phyloP scores from a whole-genome alignment of 2,797 vertebrate genomes.

The Falco columbarius region DNA sequence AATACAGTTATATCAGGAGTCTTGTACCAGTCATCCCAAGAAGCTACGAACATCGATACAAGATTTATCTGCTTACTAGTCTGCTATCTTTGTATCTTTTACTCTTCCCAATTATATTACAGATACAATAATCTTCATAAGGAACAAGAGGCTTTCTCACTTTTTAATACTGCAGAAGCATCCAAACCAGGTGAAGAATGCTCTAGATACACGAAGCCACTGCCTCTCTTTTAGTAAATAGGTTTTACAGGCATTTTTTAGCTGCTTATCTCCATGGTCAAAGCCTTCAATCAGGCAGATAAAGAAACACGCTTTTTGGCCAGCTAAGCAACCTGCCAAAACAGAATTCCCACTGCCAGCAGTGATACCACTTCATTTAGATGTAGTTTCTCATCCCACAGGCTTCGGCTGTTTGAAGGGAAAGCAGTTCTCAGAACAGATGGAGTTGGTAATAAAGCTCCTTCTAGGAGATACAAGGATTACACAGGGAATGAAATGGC shows the following conservation, averaged over 20 bases:
- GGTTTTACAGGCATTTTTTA: background rate
- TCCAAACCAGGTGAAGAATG: background rate
- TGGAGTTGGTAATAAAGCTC: slow-evolving; percentile 57
- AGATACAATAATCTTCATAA: background rate
- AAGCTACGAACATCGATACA: background rate
- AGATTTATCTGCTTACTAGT: background rate
- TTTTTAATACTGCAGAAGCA: background rate
- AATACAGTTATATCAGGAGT: background rate
- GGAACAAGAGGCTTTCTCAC: background rate
- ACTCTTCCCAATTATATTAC: background rate
- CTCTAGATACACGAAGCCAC: background rate
- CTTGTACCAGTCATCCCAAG: background rate
- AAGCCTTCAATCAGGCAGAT: background rate
- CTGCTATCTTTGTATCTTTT: background rate
- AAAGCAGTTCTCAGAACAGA: slow-evolving; percentile 56
- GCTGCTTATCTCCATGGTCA: background rate
- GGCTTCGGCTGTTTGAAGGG: slow-evolving; percentile 8
- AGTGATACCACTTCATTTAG: background rate
- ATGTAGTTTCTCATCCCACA: slow-evolving; percentile 41
- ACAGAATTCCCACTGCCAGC: slow-evolving; percentile 54
- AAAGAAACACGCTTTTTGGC: background rate
- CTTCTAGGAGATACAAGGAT: slow-evolving; percentile 58
- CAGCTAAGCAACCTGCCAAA: slow-evolving; percentile 40
- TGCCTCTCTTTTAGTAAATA: background rate
- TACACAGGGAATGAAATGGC: slow-evolving; percentile 19